phyloP scores from a whole-genome alignment of 2,888 invertebrate species.

The Campoplex capitator region DNA sequence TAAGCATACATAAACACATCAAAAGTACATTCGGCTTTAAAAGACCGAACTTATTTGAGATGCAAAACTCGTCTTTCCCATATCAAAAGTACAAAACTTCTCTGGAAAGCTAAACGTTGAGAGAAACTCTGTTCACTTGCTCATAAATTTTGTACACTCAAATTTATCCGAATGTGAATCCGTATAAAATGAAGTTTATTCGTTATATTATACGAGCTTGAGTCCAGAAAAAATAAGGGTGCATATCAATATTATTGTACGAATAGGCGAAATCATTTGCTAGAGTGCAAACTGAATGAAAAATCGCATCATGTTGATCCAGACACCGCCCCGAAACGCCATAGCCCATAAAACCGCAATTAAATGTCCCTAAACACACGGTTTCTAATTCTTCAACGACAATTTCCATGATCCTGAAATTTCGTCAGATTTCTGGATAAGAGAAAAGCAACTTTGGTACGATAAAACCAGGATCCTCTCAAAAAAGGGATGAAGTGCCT shows the following conservation, averaged over 20 bases:
- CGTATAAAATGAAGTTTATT: not conserved
- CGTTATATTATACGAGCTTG: not conserved
- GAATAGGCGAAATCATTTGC: not conserved
- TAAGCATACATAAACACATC: not conserved
- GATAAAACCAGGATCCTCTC: conserved; percentile 30
- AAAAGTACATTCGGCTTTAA: conserved; percentile 13
- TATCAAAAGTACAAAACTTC: conserved; percentile 50
- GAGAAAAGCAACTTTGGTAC: conserved; percentile 6
- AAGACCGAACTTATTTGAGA: conserved; percentile 40
- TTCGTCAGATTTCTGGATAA: not conserved
- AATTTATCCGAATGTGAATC: conserved; percentile 11
- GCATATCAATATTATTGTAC: not conserved
- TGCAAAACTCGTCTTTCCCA: conserved; percentile 47
- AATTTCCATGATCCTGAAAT: not conserved
- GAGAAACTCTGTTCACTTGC: conserved; percentile 24
- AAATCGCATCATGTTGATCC: not conserved
- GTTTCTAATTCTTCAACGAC: not conserved
- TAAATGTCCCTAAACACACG: not conserved
- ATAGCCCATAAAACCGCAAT: not conserved
- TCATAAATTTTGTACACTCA: not conserved
- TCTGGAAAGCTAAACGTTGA: conserved; percentile 4
- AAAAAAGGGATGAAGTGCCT: conserved; percentile 13
- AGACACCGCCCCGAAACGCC: not conserved
- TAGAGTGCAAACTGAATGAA: not conserved
- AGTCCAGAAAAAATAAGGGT: not conserved